These are phyloP conservation scores for Petrophora chlorosata DNA, from an alignment of 2,888 invertebrate genomes.

Conservation along the genomic window DNA sequence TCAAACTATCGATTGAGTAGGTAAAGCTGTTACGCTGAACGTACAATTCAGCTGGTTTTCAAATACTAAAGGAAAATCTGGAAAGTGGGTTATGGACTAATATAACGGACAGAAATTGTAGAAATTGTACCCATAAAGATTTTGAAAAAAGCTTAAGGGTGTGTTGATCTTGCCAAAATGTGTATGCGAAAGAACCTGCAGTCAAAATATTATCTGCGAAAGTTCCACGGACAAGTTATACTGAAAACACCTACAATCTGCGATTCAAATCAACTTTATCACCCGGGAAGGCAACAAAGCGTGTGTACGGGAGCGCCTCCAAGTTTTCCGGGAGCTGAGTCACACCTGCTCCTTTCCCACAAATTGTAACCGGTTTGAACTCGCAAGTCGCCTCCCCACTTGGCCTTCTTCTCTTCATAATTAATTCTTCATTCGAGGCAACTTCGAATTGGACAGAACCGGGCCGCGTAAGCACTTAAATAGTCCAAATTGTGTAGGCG, in stretches of 20 bases:
- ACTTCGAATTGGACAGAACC: conserved; percentile 74
- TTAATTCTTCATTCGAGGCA: conserved; percentile 83
- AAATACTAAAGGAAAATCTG: background rate
- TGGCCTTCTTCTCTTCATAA: conserved; percentile 76
- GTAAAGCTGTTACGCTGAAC: conserved; percentile 23
- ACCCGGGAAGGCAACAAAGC: conserved; percentile 78
- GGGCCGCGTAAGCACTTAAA: conserved; percentile 79
- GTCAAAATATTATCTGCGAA: conserved; percentile 30
- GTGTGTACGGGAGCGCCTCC: conserved; percentile 63
- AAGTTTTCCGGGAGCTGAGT: conserved; percentile 68
- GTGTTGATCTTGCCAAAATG: too few species aligned
- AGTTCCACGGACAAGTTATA: conserved; percentile 38
- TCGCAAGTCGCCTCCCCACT: conserved; percentile 70
- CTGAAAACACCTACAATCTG: conserved; percentile 73
- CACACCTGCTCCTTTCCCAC: conserved; percentile 81
- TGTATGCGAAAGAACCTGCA: background rate
- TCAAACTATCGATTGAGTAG: conserved; percentile 33
- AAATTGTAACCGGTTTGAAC: conserved; percentile 76
- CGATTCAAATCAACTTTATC: conserved; percentile 81
- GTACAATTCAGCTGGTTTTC: conserved; percentile 19
- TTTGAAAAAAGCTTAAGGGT: too few species aligned
- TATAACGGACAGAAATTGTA: too few species aligned
- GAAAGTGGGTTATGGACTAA: too few species aligned
- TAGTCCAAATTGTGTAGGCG: conserved; percentile 78
- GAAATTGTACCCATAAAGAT: too few species aligned